phyloP scores from a whole-genome alignment of 2,113 vertebrate species.

The Cynocephalus volans region DNA sequence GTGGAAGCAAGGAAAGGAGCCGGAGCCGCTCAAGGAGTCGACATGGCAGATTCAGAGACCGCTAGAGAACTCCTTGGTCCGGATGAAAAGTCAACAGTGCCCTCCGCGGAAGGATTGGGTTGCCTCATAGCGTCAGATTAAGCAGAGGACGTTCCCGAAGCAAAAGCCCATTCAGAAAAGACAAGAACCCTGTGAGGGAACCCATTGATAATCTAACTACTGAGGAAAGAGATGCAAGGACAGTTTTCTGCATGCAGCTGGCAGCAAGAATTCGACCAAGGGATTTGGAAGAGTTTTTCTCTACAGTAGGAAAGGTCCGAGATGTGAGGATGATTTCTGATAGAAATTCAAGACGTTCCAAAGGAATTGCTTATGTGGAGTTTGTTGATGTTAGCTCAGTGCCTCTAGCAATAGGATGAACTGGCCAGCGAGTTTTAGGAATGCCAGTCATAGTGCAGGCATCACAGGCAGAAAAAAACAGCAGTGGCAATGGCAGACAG shows the following conservation, averaged over 20 bases:
- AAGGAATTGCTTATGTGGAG: slow-evolving; percentile 98
- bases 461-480: slow-evolving; percentile 92
- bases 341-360: slow-evolving; percentile 97
- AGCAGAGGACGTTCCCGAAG: slow-evolving; percentile 94
- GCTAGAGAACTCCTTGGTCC: slow-evolving; percentile 94
- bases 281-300: slow-evolving; percentile 99
- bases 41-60: slow-evolving; percentile 93
- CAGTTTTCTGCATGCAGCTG: slow-evolving; percentile 98
- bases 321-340: slow-evolving; percentile 99
- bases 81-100: slow-evolving; percentile 96
- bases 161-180: slow-evolving; percentile 96
- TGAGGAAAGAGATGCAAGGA: slow-evolving; percentile 97
- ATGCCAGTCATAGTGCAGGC: slow-evolving; percentile 99
- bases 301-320: slow-evolving; percentile 98
- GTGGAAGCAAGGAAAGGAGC: slow-evolving; percentile 94
- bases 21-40: slow-evolving; percentile 94
- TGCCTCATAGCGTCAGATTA: slow-evolving; percentile 95
- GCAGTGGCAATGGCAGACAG: too few species aligned
- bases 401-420: slow-evolving; percentile 97
- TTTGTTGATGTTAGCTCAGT: slow-evolving; percentile 98
- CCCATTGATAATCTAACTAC: slow-evolving; percentile 97
- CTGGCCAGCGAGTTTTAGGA: slow-evolving; percentile 97
- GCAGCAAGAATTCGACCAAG: slow-evolving; percentile 97
- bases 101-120: slow-evolving; percentile 95
- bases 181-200: slow-evolving; percentile 94